A percentile compares a stretch with the other conserved stretches of the same genome.
Conservation (phyloP, 2,113 vertebrate genomes). For the Hyaena hyaena region DNA sequence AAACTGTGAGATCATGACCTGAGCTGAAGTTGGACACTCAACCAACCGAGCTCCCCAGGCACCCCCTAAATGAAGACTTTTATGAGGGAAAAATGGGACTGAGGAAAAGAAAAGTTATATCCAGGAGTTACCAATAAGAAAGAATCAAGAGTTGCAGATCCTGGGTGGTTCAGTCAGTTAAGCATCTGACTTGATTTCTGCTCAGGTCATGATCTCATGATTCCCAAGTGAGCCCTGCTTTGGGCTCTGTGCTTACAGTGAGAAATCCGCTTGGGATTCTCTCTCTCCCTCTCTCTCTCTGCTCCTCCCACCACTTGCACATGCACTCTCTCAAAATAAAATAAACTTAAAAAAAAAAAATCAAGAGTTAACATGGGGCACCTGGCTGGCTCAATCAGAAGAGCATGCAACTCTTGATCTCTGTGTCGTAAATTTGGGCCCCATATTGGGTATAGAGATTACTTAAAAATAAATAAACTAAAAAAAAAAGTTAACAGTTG, state of each 20-base stretch:
- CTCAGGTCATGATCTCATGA: background rate
- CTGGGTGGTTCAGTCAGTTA: background rate
- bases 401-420: background rate
- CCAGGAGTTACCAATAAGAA: constrained; percentile 9
- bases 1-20: no score
- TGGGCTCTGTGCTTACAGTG: background rate
- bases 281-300: background rate
- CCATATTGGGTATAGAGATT: background rate
- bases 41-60: no score
- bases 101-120: background rate
- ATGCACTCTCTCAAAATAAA: background rate
- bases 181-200: background rate
- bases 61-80: background rate
- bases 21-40: no score
- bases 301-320: background rate
- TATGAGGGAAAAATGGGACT: background rate
- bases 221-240: no score
- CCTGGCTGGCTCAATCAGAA: background rate
- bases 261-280: background rate
- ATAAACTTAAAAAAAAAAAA: background rate
- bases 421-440: background rate
- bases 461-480: background rate
- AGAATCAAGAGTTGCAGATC: background rate
- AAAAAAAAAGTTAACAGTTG: background rate
- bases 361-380: background rate